Conservation (phyloP, 2,888 invertebrate genomes). For the Diadegma fenestrale region DNA sequence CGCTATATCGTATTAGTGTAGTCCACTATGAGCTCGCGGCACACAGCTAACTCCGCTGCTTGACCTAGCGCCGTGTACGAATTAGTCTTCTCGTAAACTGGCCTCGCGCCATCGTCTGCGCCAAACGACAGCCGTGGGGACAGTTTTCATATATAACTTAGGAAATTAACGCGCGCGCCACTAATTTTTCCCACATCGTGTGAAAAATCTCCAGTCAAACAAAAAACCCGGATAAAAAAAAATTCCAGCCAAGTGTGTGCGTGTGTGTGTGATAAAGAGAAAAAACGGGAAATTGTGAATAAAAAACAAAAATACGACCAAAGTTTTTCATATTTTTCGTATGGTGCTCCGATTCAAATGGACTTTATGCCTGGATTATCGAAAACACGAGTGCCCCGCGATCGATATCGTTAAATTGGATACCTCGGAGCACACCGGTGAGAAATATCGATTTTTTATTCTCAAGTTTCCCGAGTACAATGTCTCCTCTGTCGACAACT, state of each 20-base stretch:
- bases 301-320: neutral
- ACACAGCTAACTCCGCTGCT: conserved; percentile 65
- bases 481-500: neutral
- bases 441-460: conserved; percentile 8
- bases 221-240: neutral
- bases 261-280: neutral
- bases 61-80: conserved; percentile 78
- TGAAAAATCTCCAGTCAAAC: neutral
- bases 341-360: conserved; percentile 45
- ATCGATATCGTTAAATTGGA: conserved; percentile 47
- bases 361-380: conserved; percentile 47
- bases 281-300: neutral
- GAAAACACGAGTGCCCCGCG: conserved; percentile 34
- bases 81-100: conserved; percentile 83
- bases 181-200: conserved; percentile 5
- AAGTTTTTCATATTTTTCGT: conserved; percentile 8
- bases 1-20: conserved; percentile 58
- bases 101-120: conserved; percentile 74
- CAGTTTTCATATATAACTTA: conserved; percentile 30
- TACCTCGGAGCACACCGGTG: conserved; percentile 34
- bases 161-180: conserved; percentile 3
- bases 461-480: neutral
- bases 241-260: conserved; percentile 1
- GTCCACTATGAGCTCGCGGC: conserved; percentile 40
- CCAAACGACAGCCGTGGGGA: conserved; percentile 5